phyloP scores from a whole-genome alignment of 1,140 invertebrate species.

The Oncopeltus fasciatus region DNA sequence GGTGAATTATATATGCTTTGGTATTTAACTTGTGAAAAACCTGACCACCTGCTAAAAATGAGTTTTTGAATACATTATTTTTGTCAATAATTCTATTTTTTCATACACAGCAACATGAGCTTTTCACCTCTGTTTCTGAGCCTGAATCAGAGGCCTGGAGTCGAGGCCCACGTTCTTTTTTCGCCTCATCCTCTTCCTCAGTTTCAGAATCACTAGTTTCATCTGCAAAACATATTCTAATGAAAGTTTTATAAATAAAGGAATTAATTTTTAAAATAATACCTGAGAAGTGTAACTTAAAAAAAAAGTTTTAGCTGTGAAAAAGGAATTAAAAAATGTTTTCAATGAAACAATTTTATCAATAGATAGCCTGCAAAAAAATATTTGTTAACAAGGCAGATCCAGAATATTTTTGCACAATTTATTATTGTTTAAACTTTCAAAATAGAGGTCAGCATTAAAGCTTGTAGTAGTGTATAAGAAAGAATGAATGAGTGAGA shows the following conservation, averaged over 20 bases:
- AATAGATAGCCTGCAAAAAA: too few relatives aligned
- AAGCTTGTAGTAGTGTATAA: too few relatives aligned
- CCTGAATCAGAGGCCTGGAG: slow-evolving; percentile 44
- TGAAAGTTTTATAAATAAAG: too few relatives aligned
- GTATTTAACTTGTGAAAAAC: background rate
- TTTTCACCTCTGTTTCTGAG: slow-evolving; percentile 59
- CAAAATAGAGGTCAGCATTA: too few relatives aligned
- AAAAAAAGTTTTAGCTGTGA: too few relatives aligned
- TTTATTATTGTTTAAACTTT: too few relatives aligned
- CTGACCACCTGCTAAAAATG: slow-evolving; percentile 8
- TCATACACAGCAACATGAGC: slow-evolving; percentile 11
- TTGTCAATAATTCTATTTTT: background rate
- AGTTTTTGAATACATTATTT: background rate
- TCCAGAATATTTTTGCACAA: too few relatives aligned
- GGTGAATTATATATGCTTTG: background rate
- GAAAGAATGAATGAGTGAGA: background rate
- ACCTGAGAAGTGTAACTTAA: background rate
- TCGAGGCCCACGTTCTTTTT: slow-evolving; percentile 40
- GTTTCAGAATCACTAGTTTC: slow-evolving; percentile 56
- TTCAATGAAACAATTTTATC: too few relatives aligned
- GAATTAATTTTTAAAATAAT: background rate
- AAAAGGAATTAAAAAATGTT: too few relatives aligned
- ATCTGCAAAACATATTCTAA: slow-evolving; percentile 37
- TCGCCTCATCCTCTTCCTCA: slow-evolving; percentile 56
- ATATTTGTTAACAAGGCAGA: too few relatives aligned